These are phyloP conservation scores for Pterostichus madidus DNA, from an alignment of 2,888 invertebrate genomes.

Conservation along the genomic window DNA sequence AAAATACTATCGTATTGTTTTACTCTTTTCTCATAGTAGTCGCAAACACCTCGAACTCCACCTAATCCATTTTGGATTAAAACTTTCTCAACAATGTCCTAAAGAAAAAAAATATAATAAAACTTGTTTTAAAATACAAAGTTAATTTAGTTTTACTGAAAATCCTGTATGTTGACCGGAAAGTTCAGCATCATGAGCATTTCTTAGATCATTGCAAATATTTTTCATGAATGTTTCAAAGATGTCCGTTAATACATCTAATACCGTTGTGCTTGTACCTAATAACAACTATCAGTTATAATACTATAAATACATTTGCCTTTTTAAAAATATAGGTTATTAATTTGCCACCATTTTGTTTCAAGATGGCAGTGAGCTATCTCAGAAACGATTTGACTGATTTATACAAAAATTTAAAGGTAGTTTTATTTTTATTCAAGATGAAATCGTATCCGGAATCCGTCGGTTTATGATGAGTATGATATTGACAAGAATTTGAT, in stretches of 20 bases:
- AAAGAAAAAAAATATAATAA: neutral
- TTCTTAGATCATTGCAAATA: slow-evolving; percentile 57
- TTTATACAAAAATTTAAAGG: too few relatives aligned
- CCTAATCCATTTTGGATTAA: slow-evolving; percentile 58
- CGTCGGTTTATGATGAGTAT: too few relatives aligned
- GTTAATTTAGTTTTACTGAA: slow-evolving; percentile 48
- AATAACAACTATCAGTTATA: neutral
- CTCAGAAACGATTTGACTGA: too few relatives aligned
- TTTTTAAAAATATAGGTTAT: too few relatives aligned
- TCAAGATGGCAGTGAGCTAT: too few relatives aligned
- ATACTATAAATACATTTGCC: too few relatives aligned
- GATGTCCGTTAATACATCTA: slow-evolving; percentile 59
- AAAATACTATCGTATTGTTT: slow-evolving; percentile 55
- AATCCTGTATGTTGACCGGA: slow-evolving; percentile 38
- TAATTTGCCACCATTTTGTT: too few relatives aligned
- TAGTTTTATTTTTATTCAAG: too few relatives aligned
- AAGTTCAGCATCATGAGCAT: slow-evolving; percentile 49
- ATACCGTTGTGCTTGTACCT: slow-evolving; percentile 50
- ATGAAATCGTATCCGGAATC: too few relatives aligned
- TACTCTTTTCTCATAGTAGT: slow-evolving; percentile 64
- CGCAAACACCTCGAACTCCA: slow-evolving; percentile 53
- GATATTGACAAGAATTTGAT: too few relatives aligned
- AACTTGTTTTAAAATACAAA: neutral
- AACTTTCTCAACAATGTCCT: slow-evolving; percentile 63
- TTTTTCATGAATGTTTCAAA: slow-evolving; percentile 62